phyloP scores from a whole-genome alignment of 1,140 invertebrate species.

The Platyscapa corneri region DNA sequence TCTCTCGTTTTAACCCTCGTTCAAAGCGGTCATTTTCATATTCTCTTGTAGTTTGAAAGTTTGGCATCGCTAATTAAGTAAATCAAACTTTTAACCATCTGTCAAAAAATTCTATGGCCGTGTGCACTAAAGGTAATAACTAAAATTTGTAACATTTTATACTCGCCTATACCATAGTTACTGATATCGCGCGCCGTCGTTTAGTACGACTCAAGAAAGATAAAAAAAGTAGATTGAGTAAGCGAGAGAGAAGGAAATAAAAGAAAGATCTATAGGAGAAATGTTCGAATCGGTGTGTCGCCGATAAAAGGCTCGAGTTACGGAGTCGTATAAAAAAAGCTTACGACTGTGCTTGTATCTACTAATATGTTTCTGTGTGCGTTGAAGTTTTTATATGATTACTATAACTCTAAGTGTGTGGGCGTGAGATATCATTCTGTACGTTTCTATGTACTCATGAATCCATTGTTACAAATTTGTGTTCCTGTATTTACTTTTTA shows the following conservation, averaged over 20 bases:
- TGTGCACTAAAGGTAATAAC: slow-evolving; percentile 5
- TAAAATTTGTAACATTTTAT: slow-evolving; percentile 38
- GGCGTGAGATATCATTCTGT: not conserved
- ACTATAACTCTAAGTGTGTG: not conserved
- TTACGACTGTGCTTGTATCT: not conserved
- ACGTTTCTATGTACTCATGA: not conserved
- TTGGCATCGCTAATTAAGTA: not conserved
- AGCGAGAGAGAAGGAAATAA: not conserved
- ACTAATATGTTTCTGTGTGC: not conserved
- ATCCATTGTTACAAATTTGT: not conserved
- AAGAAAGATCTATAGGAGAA: slow-evolving; percentile 27
- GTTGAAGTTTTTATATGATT: not conserved
- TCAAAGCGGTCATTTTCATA: not conserved
- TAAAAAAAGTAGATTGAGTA: not conserved
- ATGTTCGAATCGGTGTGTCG: slow-evolving; percentile 33
- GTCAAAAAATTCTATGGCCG: slow-evolving; percentile 38
- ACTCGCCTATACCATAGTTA: not conserved
- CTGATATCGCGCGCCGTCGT: not conserved
- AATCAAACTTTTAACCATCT: not conserved
- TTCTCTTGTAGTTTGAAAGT: not conserved
- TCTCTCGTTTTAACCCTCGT: not conserved
- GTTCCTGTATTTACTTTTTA: too few species aligned
- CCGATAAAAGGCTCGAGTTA: slow-evolving; percentile 40
- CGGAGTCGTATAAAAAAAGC: slow-evolving; percentile 21
- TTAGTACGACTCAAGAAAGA: slow-evolving; percentile 9